Conservation (phyloP, 2,113 vertebrate species). For the Barbus barbus region DNA sequence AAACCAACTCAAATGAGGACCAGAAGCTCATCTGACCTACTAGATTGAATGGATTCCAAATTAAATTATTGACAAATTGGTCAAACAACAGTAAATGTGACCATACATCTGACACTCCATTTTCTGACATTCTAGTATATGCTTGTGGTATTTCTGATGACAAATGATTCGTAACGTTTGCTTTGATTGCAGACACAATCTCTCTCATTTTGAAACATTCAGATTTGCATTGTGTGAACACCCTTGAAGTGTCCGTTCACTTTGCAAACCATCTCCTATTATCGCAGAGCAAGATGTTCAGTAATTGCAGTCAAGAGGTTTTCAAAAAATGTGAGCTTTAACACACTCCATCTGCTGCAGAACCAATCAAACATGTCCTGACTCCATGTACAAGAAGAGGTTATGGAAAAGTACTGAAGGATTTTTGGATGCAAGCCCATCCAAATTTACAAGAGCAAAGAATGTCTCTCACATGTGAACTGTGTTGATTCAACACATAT, state of each 20-base stretch:
- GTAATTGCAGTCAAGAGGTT: conserved; percentile 7
- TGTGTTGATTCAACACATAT: conserved; percentile 41
- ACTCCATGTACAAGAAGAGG: conserved; percentile 10
- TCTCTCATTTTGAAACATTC: neutral
- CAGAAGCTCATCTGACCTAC: neutral
- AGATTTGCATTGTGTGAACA: neutral
- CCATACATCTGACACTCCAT: neutral
- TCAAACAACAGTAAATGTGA: neutral
- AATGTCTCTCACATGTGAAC: conserved; percentile 24
- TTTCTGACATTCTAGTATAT: neutral
- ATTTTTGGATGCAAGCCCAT: conserved; percentile 41
- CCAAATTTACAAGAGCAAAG: conserved; percentile 44
- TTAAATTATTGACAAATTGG: neutral
- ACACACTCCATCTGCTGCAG: neutral
- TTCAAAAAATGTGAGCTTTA: neutral
- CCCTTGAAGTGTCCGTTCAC: neutral
- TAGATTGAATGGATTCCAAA: neutral
- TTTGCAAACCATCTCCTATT: neutral
- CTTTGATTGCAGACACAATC: neutral
- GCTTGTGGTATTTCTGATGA: neutral
- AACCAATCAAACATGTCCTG: neutral
- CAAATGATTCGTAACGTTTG: neutral
- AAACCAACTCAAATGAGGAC: neutral
- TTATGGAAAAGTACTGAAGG: conserved; percentile 40
- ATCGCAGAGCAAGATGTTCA: neutral